phyloP scores from a whole-genome alignment of 2,797 vertebrate species.

The Cryptoblepharus egeriae region DNA sequence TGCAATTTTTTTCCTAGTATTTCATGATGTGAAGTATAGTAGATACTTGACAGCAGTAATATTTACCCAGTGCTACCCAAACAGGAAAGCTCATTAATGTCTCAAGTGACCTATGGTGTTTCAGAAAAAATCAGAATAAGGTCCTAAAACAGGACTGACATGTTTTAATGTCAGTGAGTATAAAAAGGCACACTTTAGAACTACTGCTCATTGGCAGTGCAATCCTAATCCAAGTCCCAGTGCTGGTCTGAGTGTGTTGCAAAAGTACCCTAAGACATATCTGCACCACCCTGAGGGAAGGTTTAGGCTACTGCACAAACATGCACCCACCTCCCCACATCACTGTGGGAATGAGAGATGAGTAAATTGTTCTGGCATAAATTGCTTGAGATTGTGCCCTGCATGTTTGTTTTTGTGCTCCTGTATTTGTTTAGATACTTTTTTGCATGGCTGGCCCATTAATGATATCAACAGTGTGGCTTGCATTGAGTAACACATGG shows the following conservation, averaged over 20 bases:
- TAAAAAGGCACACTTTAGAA: background rate
- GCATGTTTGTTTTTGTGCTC: background rate
- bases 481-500: no score
- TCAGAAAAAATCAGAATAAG: constrained; percentile 40
- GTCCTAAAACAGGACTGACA: background rate
- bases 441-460: no score
- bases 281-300: no score
- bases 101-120: constrained; percentile 30
- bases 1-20: background rate
- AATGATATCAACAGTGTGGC: no score
- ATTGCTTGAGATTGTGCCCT: no score
- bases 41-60: background rate
- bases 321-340: no score
- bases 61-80: constrained; percentile 38
- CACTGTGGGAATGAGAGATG: no score
- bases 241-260: no score
- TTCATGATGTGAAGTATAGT: background rate
- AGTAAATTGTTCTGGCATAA: no score
- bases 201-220: background rate
- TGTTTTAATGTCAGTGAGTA: constrained; percentile 31
- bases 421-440: background rate
- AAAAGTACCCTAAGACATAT: no score
- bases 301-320: no score
- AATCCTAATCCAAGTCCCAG: no score
- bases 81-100: constrained; percentile 42